Evolutionary conservation across 2,888 invertebrate species (phyloP).

Genomic region (Clivina fossor): DNA sequence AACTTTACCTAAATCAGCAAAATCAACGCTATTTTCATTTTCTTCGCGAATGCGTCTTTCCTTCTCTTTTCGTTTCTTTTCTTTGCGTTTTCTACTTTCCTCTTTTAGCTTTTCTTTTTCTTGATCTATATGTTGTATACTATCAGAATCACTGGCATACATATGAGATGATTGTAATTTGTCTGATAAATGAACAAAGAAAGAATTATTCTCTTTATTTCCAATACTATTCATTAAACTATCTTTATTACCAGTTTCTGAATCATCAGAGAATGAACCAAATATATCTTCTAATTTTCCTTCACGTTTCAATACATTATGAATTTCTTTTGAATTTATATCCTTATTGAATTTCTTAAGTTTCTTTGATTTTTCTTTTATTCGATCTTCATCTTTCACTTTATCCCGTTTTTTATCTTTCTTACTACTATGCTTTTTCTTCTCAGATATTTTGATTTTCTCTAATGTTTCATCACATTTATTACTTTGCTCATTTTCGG

Average conservation of each 20-base stretch:
- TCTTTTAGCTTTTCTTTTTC: constrained; percentile 54
- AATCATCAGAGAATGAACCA: constrained; percentile 79
- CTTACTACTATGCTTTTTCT: constrained; percentile 55
- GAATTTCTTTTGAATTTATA: constrained; percentile 47
- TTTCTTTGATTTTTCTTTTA: constrained; percentile 62
- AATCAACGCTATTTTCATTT: constrained; percentile 77
- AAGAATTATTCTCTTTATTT: constrained; percentile 47
- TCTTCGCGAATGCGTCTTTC: constrained; percentile 53
- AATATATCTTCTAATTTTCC: constrained; percentile 88
- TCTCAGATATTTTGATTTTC: constrained; percentile 48
- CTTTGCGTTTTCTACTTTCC: constrained; percentile 61
- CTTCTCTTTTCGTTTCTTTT: constrained; percentile 66
- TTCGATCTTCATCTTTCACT: constrained; percentile 58
- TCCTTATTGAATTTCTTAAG: constrained; percentile 55
- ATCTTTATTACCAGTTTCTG: constrained; percentile 51
- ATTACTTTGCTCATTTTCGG: constrained; percentile 35
- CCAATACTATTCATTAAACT: constrained; percentile 39
- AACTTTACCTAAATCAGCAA: constrained; percentile 79
- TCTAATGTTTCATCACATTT: constrained; percentile 44
- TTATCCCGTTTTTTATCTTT: constrained; percentile 65
- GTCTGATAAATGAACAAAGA: constrained; percentile 43
- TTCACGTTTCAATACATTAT: constrained; percentile 60
- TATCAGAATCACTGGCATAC: constrained; percentile 59
- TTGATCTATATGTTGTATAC: constrained; percentile 41
- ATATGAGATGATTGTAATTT: constrained; percentile 49